These are phyloP conservation scores for Cryptus viduatorius DNA, from an alignment of 2,888 invertebrate species.

Conservation along the genomic window DNA sequence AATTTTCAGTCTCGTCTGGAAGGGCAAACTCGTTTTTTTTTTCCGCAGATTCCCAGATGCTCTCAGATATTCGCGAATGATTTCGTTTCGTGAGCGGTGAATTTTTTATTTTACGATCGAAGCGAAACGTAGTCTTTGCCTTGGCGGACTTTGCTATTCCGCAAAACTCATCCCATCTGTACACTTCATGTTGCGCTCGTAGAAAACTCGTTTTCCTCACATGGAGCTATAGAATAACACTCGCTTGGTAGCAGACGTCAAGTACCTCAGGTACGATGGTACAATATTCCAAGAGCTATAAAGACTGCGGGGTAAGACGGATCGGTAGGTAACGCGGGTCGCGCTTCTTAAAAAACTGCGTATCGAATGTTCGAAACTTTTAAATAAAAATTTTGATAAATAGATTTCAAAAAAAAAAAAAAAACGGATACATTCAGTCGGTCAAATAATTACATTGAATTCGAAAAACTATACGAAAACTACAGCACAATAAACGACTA, in stretches of 20 bases:
- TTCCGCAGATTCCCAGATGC: constrained; percentile 1
- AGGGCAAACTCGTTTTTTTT: constrained; percentile 26
- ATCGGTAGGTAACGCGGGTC: neutral
- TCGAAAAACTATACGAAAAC: too few species aligned
- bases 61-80: constrained; percentile 20
- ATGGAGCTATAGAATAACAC: constrained; percentile 38
- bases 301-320: neutral
- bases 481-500: too few species aligned
- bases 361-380: too few species aligned
- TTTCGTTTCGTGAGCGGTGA: constrained; percentile 8
- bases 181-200: constrained; percentile 52
- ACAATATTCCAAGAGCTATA: constrained; percentile 42
- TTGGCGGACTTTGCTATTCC: constrained; percentile 3
- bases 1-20: constrained; percentile 28
- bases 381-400: too few species aligned
- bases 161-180: constrained; percentile 53
- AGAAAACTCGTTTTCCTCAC: constrained; percentile 62
- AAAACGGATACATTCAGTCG: too few species aligned
- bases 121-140: neutral
- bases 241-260: constrained; percentile 26
- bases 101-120: constrained; percentile 19
- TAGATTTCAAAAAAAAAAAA: too few species aligned
- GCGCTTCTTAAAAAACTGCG: neutral
- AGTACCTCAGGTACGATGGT: constrained; percentile 19
- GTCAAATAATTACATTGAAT: too few species aligned